Evolutionary conservation across 23 tunicate genomes (phyloP), one percentile per base, ranked within the genome.

Genomic region (Halocynthia aurantium): DNA sequence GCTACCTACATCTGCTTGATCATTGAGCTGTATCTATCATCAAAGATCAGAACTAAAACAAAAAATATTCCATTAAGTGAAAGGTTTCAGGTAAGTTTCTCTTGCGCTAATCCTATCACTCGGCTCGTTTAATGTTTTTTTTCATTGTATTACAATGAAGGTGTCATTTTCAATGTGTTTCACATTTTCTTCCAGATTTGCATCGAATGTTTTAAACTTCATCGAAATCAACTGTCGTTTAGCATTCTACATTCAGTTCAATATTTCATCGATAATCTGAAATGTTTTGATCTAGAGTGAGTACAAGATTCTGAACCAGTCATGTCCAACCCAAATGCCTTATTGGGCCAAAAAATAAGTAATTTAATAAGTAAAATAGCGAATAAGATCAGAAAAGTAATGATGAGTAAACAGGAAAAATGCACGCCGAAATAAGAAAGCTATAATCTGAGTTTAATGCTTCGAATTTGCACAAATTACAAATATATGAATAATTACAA

Each of bases 21-120:
- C 51, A 54, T 80, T 13, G 96, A 89, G 75, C 67, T 89, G 58
- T 89, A 64, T 55, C 58, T 84, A 40, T 53, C 83, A 6, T 68
- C 78, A 8, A 74, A 84, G 51, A 31, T 74, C 51, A 53, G 78
- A 74, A 74, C 62, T 15, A 22, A 54, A 19, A 51, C 69, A 54
- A n/a, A 54, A 54, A 18, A 56, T 10, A 12, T 54, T 54, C 22
- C 62, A 8, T 40, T 74, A 8, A 49, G 10, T 11, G 64, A 56
- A 15, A 65, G 70, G 70, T 65, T 65, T 15, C 5, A 65, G 70
- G 70, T 65, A 6, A 58, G 17, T 58, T 58, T 1, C 44, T 31
- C 44, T 31, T 0, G 44, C 44, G 4, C 4, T 31, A 31, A 31
- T 31, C 44, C 4, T 31, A 31, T 31, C 44, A 31, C 44, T 31